A percentile compares a stretch with the other conserved stretches of the same genome.
phyloP scores from a whole-genome alignment of 2,113 vertebrate species.

The Ornithorhynchus anatinus region DNA sequence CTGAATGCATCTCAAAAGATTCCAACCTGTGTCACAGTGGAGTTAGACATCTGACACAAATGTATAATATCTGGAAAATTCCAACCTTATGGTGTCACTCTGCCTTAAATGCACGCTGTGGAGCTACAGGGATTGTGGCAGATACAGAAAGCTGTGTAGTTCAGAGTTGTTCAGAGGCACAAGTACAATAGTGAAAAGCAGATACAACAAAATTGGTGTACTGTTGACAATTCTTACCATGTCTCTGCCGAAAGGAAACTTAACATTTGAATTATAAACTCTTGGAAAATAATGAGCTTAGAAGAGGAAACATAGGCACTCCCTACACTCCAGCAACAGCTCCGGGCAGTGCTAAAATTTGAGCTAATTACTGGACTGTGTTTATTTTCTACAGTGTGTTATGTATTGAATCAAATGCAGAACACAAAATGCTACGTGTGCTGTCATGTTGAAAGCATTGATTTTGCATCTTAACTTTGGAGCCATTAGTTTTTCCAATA shows the following conservation, averaged over 20 bases:
- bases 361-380: constrained; percentile 3
- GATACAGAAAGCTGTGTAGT: background rate
- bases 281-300: background rate
- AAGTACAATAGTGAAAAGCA: background rate
- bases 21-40: background rate
- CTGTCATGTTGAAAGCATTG: constrained; percentile 26
- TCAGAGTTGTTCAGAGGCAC: background rate
- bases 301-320: background rate
- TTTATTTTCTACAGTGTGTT: constrained; percentile 35
- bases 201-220: background rate
- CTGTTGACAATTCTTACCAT: accelerated
- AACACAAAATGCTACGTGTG: constrained; percentile 3
- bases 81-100: constrained; percentile 2
- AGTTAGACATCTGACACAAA: constrained; percentile 8
- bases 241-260: background rate
- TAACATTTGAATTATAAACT: background rate
- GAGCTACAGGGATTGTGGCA: background rate
- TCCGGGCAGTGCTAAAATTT: constrained; percentile 4
- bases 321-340: background rate
- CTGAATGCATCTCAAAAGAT: constrained; percentile 30
- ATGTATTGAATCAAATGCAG: constrained; percentile 30
- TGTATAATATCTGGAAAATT: constrained; percentile 3
- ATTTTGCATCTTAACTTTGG: constrained; percentile 2
- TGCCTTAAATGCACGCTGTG: background rate
- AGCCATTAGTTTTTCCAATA: constrained; percentile 2